Evolutionary conservation across 2,113 vertebrate species (phyloP), one percentile per base, ranked within the genome.

Genomic region (Suncus etruscus): DNA sequence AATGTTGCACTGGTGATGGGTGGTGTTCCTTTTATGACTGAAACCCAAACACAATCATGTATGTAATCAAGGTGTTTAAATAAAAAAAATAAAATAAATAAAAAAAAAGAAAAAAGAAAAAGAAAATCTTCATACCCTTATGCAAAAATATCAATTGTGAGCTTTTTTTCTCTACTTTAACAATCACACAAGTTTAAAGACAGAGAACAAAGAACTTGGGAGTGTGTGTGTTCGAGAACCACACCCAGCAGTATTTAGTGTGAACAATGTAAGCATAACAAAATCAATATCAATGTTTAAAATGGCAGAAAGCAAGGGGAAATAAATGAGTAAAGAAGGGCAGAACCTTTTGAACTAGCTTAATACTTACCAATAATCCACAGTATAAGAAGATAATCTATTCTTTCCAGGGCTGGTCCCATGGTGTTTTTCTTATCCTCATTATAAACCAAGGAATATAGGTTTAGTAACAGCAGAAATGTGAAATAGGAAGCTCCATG

Each of bases 401-500:
- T 99, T 97, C 98, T 98, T 97, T 99, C 98, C 89, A 99, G 98
- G 14, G 98, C 98, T 11, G 99, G 99, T 39, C 99, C 99, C 99
- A 99, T 99, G 80, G 98, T 99, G 97, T 99, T 99, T 97, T 99
- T 99, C 97, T 98, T 99, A 96, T 97, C 98, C 87, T 99, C 99
- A 39, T 99, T 99, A 98, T 99, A 99, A 93, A 99, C 99, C 94
- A 99, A 97, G 29, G 99, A 99, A 96, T 99, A 99, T n/a, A 99
- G 98, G 97, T 99, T 99, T 91, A 99, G 98, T 86, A 99, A 95
- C 27, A 99, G 97, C 87, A 99, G 97, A 97, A 99, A 99, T 0
- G 98, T 99, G 95, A 99, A 98, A 98, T 99, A 99, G 3, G 99
- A 99, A 92, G 99, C 99, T 96, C 99, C 99, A 89, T 99, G 99